phyloP scores from a whole-genome alignment of 1,140 invertebrate species.

The Trypoxylus dichotomus region DNA sequence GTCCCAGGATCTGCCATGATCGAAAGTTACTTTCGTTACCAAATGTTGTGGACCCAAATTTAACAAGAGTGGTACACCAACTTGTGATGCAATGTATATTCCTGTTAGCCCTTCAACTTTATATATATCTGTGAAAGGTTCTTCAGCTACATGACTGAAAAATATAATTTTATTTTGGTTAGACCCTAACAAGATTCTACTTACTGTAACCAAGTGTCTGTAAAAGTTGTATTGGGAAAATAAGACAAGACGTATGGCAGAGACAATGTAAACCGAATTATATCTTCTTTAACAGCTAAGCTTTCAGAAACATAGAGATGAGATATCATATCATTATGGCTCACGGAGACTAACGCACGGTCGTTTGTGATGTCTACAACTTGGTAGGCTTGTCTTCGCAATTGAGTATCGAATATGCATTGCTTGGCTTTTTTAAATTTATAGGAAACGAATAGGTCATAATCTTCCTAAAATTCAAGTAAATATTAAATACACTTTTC shows the following conservation, averaged over 20 bases:
- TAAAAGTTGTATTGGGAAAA: slow-evolving; percentile 79
- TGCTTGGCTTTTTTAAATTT: slow-evolving; percentile 69
- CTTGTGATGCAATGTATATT: slow-evolving; percentile 86
- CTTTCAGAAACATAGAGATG: slow-evolving; percentile 79
- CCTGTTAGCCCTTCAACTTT: slow-evolving; percentile 84
- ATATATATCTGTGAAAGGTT: slow-evolving; percentile 87
- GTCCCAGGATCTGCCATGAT: slow-evolving; percentile 84
- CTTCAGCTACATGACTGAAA: slow-evolving; percentile 72
- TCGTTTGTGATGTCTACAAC: slow-evolving; percentile 81
- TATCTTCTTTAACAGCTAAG: slow-evolving; percentile 58
- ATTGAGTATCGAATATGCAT: slow-evolving; percentile 73
- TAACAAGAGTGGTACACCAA: slow-evolving; percentile 58
- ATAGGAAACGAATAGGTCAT: slow-evolving; percentile 80
- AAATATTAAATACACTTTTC: not conserved
- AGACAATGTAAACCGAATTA: slow-evolving; percentile 73
- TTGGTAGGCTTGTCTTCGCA: slow-evolving; percentile 72
- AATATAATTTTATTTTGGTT: not conserved
- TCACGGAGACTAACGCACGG: slow-evolving; percentile 81
- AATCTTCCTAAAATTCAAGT: slow-evolving; percentile 58
- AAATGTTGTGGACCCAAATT: slow-evolving; percentile 73
- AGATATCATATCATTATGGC: slow-evolving; percentile 70
- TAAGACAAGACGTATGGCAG: slow-evolving; percentile 82
- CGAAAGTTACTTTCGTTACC: slow-evolving; percentile 81
- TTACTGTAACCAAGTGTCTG: slow-evolving; percentile 82
- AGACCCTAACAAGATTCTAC: slow-evolving; percentile 45